Evolutionary conservation across 2,888 invertebrate species (phyloP).

Genomic region (Leucoma salicis): DNA sequence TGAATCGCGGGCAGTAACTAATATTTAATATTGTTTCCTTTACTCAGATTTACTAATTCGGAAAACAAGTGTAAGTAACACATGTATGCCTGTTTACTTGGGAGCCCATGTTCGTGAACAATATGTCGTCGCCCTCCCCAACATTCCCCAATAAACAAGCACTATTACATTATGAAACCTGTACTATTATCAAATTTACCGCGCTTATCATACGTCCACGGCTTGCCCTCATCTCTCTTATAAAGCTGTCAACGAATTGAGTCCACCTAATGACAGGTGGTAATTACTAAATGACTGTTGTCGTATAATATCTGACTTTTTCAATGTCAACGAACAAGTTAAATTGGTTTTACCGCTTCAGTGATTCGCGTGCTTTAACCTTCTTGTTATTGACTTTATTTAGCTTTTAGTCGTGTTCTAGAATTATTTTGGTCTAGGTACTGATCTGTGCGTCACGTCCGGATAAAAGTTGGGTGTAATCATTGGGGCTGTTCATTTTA

Average conservation of each 20-base stretch:
- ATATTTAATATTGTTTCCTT: no score
- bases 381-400: constrained; percentile 20
- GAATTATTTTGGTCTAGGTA: not conserved
- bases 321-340: constrained; percentile 55
- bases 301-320: constrained; percentile 39
- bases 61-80: no score
- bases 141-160: no score
- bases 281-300: constrained; percentile 59
- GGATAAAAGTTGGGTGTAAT: no score
- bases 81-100: no score
- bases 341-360: constrained; percentile 30
- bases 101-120: no score
- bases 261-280: constrained; percentile 50
- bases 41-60: no score
- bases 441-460: no score
- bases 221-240: constrained; percentile 35
- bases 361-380: constrained; percentile 22
- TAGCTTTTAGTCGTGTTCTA: constrained; percentile 1
- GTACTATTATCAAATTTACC: not conserved
- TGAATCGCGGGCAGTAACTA: no score
- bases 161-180: no score
- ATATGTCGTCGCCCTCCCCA: no score
- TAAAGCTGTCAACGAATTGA: constrained; percentile 51
- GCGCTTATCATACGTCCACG: not conserved
- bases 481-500: no score